These are phyloP conservation scores for Globodera rostochiensis DNA, from an alignment of 1,140 invertebrate genomes.

Conservation along the genomic window DNA sequence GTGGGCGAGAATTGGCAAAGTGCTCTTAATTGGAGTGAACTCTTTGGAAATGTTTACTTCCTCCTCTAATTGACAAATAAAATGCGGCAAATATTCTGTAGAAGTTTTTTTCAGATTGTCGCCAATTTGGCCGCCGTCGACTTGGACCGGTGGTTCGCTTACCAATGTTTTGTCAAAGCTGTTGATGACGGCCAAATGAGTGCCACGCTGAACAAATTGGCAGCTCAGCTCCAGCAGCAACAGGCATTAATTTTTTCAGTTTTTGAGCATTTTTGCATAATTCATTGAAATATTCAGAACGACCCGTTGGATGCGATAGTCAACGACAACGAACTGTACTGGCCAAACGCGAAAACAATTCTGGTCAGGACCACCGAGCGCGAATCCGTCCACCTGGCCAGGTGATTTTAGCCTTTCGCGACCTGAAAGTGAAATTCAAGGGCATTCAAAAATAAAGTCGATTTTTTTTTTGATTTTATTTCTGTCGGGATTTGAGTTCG, in stretches of 20 bases:
- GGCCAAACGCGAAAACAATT: conserved; percentile 47
- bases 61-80: no score
- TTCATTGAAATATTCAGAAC: background rate
- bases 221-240: conserved; percentile 11
- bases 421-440: no score
- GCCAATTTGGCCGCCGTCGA: conserved; percentile 57
- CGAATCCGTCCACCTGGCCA: conserved; percentile 57
- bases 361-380: conserved; percentile 57
- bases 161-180: conserved; percentile 60
- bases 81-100: no score
- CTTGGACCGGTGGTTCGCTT: conserved; percentile 61
- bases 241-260: background rate
- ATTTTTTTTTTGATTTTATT: no score
- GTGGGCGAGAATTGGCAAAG: conserved; percentile 23
- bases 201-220: conserved; percentile 24
- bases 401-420: conserved; percentile 26
- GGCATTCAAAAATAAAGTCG: no score
- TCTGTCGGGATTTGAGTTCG: background rate
- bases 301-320: background rate
- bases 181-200: conserved; percentile 54
- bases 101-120: conserved; percentile 47
- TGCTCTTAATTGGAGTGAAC: no score
- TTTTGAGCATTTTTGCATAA: background rate
- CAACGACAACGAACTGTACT: conserved; percentile 42
- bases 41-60: no score